Evolutionary conservation across 1,140 invertebrate genomes (phyloP).

Genomic region (Drosophila melanica): DNA sequence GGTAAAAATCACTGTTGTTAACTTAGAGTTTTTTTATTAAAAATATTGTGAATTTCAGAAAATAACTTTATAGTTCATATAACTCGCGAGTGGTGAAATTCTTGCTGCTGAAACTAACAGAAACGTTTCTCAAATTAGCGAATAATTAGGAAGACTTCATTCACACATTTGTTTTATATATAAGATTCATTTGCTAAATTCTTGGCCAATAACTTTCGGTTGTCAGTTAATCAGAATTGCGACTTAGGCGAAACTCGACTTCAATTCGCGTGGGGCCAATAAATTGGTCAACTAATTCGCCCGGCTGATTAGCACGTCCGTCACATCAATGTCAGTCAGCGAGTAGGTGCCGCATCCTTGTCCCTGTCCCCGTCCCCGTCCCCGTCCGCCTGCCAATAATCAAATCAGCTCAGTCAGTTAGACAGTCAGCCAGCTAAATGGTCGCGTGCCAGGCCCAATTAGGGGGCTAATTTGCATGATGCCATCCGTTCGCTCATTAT

Average conservation of each 20-base stretch:
- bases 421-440: neutral
- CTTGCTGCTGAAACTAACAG: too few species aligned
- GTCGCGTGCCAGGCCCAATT: slow-evolving; percentile 58
- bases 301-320: slow-evolving; percentile 32
- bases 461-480: slow-evolving; percentile 74
- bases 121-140: too few species aligned
- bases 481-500: slow-evolving; percentile 66
- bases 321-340: slow-evolving; percentile 20
- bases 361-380: too few species aligned
- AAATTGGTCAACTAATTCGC: slow-evolving; percentile 39
- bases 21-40: too few species aligned
- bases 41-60: too few species aligned
- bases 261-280: neutral
- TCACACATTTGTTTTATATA: neutral
- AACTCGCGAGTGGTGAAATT: too few species aligned
- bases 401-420: slow-evolving; percentile 62
- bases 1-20: too few species aligned
- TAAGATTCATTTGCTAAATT: slow-evolving; percentile 1
- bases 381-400: slow-evolving; percentile 50
- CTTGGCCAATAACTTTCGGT: slow-evolving; percentile 10
- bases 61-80: too few species aligned
- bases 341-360: neutral
- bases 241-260: slow-evolving; percentile 2
- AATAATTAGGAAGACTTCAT: neutral
- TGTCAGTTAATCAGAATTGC: slow-evolving; percentile 34